Evolutionary conservation across 2,113 vertebrate genomes (phyloP), one percentile per base, ranked within the genome.

Genomic region (Crotalus helleri): DNA sequence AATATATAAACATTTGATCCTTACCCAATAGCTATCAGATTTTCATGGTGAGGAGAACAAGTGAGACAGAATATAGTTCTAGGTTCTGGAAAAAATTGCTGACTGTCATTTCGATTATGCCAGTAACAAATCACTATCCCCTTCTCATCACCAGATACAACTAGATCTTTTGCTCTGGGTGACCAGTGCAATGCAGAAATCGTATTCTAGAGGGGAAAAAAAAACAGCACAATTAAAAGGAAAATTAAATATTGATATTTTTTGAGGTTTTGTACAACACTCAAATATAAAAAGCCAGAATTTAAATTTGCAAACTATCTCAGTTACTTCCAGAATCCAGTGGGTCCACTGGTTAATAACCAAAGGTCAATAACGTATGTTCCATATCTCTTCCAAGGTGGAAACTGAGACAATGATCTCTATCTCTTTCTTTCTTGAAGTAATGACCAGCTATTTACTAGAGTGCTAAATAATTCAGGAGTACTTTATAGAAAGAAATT

Each of bases 61-160:
- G 98, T 97, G 81, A 99, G 98, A 96, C 98, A 99, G 96, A 99
- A 98, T 92, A 99, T 98, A 6, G 98, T 98, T 87, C 99, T 97
- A 89, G 99, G 98, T 94, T 99, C 99, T 0, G 99, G 98, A 94
- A 99, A 99, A 97, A 98, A 98, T 97, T 98, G 98, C 95, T 98
- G 97, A 24, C 96, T 98, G 95, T 99, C 99, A 44, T 95, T 98
- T 10, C 98, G 98, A 97, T 98, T 98, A 94, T 98, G 90, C 99
- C 99, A 99, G 96, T 98, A 98, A 92, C 99, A 99, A 93, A 98
- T 97, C 89, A 99, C 94, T 0, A 99, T 90, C 7, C 99, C 99
- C 93, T 99, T 99, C 96, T 99, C 99, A 93, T 99, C 99, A 7
- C 98, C 99, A 0, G 99, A 98, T 46, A 99, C 98, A 88, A 99